phyloP scores from a whole-genome alignment of 2,888 invertebrate genomes.

The Norana najaformis region DNA sequence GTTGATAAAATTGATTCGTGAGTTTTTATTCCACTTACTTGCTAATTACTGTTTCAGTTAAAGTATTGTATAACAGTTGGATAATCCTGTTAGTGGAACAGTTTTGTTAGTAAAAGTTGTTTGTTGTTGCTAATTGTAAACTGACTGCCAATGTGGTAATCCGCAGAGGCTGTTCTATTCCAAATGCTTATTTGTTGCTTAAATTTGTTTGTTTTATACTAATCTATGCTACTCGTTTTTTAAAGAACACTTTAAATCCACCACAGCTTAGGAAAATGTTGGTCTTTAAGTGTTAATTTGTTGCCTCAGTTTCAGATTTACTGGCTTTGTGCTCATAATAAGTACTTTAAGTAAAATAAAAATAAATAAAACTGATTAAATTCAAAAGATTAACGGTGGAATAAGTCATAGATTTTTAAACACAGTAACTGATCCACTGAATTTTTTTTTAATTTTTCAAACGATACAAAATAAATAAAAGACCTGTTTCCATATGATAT shows the following conservation, averaged over 20 bases:
- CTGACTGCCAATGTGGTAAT: neutral
- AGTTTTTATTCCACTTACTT: neutral
- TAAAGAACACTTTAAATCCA: neutral
- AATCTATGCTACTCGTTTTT: neutral
- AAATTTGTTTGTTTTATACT: neutral
- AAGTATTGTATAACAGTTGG: neutral
- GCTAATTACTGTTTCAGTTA: neutral
- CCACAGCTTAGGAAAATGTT: neutral
- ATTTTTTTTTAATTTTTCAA: too few relatives aligned
- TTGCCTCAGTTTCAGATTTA: neutral
- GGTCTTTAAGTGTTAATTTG: neutral
- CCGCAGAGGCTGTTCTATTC: neutral
- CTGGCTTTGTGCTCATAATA: neutral
- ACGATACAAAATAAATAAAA: too few relatives aligned
- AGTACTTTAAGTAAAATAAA: neutral
- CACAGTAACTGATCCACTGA: too few relatives aligned
- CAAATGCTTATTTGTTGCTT: neutral
- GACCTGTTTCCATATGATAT: too few relatives aligned
- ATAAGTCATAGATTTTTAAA: neutral
- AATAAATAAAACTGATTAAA: neutral
- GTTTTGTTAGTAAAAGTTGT: too few relatives aligned
- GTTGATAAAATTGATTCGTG: constrained; percentile 20
- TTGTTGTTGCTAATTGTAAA: neutral
- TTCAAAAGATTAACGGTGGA: too few relatives aligned
- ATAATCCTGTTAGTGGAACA: neutral